phyloP scores from a whole-genome alignment of 30 jellyfish, hydroid and myxozoan genomes.

The Aurelia coerulea region DNA sequence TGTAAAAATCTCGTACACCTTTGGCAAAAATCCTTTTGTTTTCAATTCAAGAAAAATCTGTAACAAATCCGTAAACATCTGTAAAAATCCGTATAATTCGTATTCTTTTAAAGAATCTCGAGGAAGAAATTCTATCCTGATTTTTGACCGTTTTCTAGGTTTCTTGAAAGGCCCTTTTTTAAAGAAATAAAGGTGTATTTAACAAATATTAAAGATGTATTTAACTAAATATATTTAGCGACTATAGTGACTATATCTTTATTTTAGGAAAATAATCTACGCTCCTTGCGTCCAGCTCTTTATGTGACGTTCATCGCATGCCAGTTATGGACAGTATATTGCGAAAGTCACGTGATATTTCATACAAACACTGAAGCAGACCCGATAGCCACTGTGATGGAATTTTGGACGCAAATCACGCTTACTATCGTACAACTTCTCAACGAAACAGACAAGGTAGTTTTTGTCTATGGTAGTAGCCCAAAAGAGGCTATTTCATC shows the following conservation, averaged over 20 bases:
- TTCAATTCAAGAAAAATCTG: too few relatives aligned
- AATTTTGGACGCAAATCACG: constrained; percentile 89
- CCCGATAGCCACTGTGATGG: constrained; percentile 72
- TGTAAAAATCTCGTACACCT: too few relatives aligned
- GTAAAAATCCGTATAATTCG: too few relatives aligned
- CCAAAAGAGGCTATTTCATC: not conserved
- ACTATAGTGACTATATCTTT: not conserved
- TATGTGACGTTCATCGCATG: constrained; percentile 43
- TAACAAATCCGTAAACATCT: too few relatives aligned
- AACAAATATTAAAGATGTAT: too few relatives aligned
- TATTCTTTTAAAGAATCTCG: too few relatives aligned
- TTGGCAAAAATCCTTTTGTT: too few relatives aligned
- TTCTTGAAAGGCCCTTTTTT: too few relatives aligned
- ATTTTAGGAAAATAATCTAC: constrained; percentile 51
- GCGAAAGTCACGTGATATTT: constrained; percentile 64
- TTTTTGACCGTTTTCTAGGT: too few relatives aligned
- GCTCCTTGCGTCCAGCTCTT: constrained; percentile 36
- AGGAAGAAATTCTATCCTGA: too few relatives aligned
- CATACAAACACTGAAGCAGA: constrained; percentile 48
- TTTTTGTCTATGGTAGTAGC: not conserved
- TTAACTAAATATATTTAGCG: too few relatives aligned
- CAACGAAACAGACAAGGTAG: constrained; percentile 25
- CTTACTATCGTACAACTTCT: constrained; percentile 27
- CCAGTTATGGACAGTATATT: constrained; percentile 75
- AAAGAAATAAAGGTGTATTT: not conserved